Percentiles rank a stretch among this genome's conserved stretches.
These are phyloP conservation scores for Rutilus rutilus DNA, from an alignment of 2,113 vertebrate species.

Conservation along the genomic window DNA sequence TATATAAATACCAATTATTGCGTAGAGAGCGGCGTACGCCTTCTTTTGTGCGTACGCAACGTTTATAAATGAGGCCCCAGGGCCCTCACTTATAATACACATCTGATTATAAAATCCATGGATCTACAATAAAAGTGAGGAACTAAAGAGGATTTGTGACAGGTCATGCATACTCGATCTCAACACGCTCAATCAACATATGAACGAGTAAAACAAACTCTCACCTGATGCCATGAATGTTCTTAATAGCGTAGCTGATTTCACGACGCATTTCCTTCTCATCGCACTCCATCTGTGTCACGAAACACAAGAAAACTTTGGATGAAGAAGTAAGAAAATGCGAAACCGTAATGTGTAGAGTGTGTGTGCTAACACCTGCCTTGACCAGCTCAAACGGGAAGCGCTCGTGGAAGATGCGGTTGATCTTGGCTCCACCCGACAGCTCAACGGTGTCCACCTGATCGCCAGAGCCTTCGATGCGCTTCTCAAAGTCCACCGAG, in stretches of 20 bases:
- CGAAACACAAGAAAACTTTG: background rate
- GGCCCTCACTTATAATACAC: constrained; percentile 11
- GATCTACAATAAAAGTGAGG: background rate
- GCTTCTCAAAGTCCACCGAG: constrained; percentile 94
- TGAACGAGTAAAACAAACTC: background rate
- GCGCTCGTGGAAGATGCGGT: constrained; percentile 93
- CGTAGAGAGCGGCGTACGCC: no score
- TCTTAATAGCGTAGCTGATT: constrained; percentile 97
- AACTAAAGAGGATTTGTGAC: no score
- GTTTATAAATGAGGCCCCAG: no score
- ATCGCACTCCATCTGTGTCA: constrained; percentile 90
- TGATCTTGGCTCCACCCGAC: constrained; percentile 93
- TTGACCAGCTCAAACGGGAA: constrained; percentile 96
- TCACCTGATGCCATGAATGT: constrained; percentile 95
- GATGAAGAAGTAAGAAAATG: background rate
- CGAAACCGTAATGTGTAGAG: background rate
- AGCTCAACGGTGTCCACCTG: constrained; percentile 95
- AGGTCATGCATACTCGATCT: no score
- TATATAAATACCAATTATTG: no score
- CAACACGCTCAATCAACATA: no score
- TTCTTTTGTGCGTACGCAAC: no score
- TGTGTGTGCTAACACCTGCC: constrained; percentile 68
- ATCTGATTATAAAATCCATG: no score
- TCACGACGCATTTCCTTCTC: constrained; percentile 92
- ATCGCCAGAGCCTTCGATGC: constrained; percentile 94